Evolutionary conservation across 1,140 invertebrate species (phyloP).

Genomic region (Pectinophora gossypiella): DNA sequence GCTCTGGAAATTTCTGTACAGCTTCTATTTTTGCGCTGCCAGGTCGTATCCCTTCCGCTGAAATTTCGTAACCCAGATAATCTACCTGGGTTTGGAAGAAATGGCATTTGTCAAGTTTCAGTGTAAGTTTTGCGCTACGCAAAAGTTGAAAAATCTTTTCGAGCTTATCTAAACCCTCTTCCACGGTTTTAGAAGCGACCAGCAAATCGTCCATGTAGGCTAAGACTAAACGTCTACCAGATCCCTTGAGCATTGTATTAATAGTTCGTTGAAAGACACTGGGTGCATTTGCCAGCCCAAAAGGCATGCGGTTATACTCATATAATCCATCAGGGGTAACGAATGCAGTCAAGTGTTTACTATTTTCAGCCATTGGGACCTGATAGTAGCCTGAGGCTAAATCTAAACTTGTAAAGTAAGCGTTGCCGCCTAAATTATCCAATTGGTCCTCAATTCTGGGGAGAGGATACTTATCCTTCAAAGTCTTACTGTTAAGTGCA

Average conservation of each 20-base stretch:
- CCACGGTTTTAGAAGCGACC: constrained; percentile 1
- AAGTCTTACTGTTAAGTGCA: constrained; percentile 7
- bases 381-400: constrained; percentile 5
- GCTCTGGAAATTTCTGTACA: not conserved
- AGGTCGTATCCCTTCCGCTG: not conserved
- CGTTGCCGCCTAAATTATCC: too few species aligned
- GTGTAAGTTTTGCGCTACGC: not conserved
- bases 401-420: too few species aligned
- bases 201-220: constrained; percentile 5
- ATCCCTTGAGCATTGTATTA: constrained; percentile 8
- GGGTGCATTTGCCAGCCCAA: not conserved
- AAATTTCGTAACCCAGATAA: constrained; percentile 6
- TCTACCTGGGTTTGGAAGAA: constrained; percentile 4
- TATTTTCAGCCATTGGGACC: too few species aligned
- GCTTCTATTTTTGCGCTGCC: not conserved
- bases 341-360: not conserved
- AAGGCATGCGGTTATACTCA: constrained; percentile 2
- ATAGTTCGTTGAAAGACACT: constrained; percentile 8
- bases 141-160: not conserved
- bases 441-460: constrained; percentile 12
- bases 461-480: constrained; percentile 11
- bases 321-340: not conserved
- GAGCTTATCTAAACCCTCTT: not conserved
- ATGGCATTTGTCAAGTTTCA: constrained; percentile 3
- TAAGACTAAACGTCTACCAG: not conserved